A percentile compares a stretch with the other conserved stretches of the same genome.
phyloP scores from a whole-genome alignment of 2,888 invertebrate species.

The Microplitis manilae region DNA sequence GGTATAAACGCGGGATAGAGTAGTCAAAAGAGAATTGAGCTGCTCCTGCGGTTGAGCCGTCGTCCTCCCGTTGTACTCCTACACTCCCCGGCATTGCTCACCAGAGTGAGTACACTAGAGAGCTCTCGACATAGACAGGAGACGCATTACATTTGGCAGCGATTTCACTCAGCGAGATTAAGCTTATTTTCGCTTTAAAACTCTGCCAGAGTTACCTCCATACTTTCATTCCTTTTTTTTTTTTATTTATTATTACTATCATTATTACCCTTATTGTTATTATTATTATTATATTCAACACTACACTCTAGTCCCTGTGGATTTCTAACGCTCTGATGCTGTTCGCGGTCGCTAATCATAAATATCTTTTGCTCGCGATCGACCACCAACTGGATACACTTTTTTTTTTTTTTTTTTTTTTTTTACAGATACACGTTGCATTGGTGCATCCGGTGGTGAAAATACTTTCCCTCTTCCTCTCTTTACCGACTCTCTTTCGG shows the following conservation, averaged over 20 bases:
- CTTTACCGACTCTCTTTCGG: slow-evolving; percentile 3
- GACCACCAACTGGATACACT: slow-evolving; percentile 35
- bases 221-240: slow-evolving; percentile 32
- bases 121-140: slow-evolving; percentile 41
- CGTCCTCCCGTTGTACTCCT: background rate
- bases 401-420: background rate
- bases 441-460: no score
- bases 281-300: background rate
- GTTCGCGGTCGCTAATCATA: slow-evolving; percentile 51
- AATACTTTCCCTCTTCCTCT: slow-evolving; percentile 1
- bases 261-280: background rate
- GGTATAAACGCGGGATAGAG: slow-evolving; percentile 34
- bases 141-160: slow-evolving; percentile 70
- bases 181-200: slow-evolving; percentile 68
- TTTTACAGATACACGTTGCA: no score
- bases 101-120: no score
- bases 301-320: background rate
- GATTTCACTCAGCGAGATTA: slow-evolving; percentile 70
- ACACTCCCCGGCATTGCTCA: background rate
- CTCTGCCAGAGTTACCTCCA: slow-evolving; percentile 52
- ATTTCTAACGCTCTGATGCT: background rate
- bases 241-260: slow-evolving; percentile 24
- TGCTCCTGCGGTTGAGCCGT: background rate
- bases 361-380: slow-evolving; percentile 52
- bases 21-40: slow-evolving; percentile 28